A percentile compares a stretch with the other conserved stretches of the same genome.
phyloP scores from a whole-genome alignment of 1,140 invertebrate genomes.

The Delia radicum region DNA sequence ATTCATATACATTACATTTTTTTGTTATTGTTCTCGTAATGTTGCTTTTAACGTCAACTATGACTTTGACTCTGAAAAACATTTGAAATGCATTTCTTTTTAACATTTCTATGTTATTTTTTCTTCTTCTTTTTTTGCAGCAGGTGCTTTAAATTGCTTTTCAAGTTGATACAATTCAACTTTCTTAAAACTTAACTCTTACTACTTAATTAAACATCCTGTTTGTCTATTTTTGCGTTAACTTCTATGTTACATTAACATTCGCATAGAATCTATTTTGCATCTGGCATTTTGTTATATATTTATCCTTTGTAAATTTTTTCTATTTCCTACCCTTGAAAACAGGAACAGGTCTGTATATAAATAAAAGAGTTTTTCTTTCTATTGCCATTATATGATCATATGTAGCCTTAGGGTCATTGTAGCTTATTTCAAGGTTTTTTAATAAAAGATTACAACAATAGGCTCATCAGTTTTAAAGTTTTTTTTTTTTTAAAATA shows the following conservation, averaged over 20 bases:
- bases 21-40: not conserved
- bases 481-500: too few relatives aligned
- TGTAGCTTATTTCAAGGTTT: not conserved
- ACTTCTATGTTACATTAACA: not conserved
- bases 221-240: not conserved
- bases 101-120: too few relatives aligned
- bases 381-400: not conserved
- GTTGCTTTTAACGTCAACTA: not conserved
- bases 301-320: not conserved
- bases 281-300: not conserved
- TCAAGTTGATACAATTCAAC: not conserved
- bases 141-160: not conserved
- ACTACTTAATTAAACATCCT: not conserved
- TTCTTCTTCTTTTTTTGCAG: not conserved
- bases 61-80: not conserved
- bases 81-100: too few relatives aligned
- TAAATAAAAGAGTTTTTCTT: not conserved
- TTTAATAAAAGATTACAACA: too few relatives aligned
- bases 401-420: not conserved
- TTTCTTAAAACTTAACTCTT: not conserved
- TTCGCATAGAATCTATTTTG: not conserved
- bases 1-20: not conserved
- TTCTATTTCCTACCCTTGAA: not conserved
- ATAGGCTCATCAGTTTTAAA: too few relatives aligned
- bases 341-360: not conserved